Evolutionary conservation across 1,140 invertebrate species (phyloP).

Genomic region (Pseudomyrmex sp.): DNA sequence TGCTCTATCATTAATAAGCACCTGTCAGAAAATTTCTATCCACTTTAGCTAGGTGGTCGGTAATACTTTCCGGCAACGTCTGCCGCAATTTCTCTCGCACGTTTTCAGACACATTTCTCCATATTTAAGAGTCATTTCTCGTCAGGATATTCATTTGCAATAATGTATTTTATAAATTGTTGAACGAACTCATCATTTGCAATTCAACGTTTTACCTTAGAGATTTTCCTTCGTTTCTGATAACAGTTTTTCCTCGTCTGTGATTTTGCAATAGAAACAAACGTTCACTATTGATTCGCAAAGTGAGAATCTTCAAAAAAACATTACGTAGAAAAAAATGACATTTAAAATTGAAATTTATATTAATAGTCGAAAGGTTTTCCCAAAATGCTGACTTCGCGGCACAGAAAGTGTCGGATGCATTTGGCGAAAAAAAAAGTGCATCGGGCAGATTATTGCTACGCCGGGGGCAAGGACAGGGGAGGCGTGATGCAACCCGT

Average conservation of each 20-base stretch:
- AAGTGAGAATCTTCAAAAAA: too few species aligned
- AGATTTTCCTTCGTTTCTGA: too few species aligned
- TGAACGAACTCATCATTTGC: too few species aligned
- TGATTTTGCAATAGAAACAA: too few species aligned
- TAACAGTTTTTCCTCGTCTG: too few species aligned
- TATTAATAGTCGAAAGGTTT: too few species aligned
- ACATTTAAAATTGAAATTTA: neutral
- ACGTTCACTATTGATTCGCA: neutral
- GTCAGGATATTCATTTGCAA: too few species aligned
- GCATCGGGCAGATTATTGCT: slow-evolving; percentile 11
- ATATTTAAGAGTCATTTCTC: too few species aligned
- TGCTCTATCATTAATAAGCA: slow-evolving; percentile 7
- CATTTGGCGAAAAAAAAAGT: neutral
- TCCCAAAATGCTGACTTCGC: neutral
- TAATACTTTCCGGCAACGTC: neutral
- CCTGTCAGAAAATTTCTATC: neutral
- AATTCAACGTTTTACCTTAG: too few species aligned
- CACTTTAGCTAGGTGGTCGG: neutral
- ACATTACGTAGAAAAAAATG: neutral
- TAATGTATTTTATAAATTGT: too few species aligned
- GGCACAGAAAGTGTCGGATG: neutral
- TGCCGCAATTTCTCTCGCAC: neutral
- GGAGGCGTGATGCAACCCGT: neutral
- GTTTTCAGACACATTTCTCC: too few species aligned
- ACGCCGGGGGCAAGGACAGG: slow-evolving; percentile 15